Conservation (phyloP, 2,888 invertebrate species). For the Phalera bucephala region DNA sequence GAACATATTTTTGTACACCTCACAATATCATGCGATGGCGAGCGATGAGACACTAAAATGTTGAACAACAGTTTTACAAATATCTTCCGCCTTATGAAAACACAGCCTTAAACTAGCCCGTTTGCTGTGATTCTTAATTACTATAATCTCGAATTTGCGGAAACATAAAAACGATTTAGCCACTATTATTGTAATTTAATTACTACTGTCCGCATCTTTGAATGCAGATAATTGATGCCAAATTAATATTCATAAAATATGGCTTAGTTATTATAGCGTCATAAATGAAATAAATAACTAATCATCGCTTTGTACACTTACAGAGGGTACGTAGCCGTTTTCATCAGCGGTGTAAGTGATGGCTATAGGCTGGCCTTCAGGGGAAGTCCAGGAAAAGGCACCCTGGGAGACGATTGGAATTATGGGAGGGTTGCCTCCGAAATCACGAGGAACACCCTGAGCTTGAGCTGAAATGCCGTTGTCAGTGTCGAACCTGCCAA, state of each 20-base stretch:
- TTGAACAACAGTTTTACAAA: too few relatives aligned
- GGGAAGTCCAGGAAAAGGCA: slow-evolving; percentile 79
- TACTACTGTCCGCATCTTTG: not conserved
- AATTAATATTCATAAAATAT: slow-evolving; percentile 1
- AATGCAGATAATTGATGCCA: not conserved
- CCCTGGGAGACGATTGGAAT: slow-evolving; percentile 72
- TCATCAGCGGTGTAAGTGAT: slow-evolving; percentile 86
- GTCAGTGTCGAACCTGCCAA: slow-evolving; percentile 81
- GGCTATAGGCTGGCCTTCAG: slow-evolving; percentile 84
- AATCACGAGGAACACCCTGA: slow-evolving; percentile 78
- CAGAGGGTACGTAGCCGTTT: slow-evolving; percentile 86
- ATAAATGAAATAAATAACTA: not conserved
- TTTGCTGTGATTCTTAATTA: not conserved
- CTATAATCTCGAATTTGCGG: not conserved
- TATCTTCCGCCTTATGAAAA: not conserved
- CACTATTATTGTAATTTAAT: not conserved
- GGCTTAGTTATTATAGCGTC: not conserved
- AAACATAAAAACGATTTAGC: not conserved
- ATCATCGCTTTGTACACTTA: slow-evolving; percentile 36
- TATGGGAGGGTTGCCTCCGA: slow-evolving; percentile 68
- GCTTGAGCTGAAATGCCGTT: slow-evolving; percentile 85
- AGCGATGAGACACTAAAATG: too few relatives aligned
- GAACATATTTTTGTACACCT: too few relatives aligned
- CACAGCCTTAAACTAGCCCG: not conserved
- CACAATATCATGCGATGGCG: too few relatives aligned